These are phyloP conservation scores for Aythya fuligula DNA, from an alignment of 2,797 vertebrate species.

Conservation along the genomic window DNA sequence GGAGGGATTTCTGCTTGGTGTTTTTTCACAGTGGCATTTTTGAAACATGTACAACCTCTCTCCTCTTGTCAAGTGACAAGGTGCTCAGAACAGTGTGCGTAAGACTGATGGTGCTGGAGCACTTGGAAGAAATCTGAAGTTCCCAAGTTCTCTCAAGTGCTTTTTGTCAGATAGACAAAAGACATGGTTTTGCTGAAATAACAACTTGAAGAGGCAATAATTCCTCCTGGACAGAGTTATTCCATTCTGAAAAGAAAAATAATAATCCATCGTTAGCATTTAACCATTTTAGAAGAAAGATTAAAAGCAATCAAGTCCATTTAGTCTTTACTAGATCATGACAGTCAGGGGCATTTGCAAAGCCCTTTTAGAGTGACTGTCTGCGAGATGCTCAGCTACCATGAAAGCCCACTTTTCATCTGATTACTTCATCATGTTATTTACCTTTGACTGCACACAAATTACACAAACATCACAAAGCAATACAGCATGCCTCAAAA, in stretches of 20 bases:
- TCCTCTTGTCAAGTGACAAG: not conserved
- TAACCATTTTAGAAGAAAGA: slow-evolving; percentile 13
- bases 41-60: not conserved
- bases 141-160: not conserved
- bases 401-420: slow-evolving; percentile 5
- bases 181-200: not conserved
- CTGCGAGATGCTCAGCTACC: slow-evolving; percentile 26
- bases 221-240: not conserved
- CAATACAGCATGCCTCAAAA: slow-evolving; percentile 5
- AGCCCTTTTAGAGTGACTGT: not conserved
- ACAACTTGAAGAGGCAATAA: not conserved
- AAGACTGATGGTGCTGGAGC: not conserved
- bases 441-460: slow-evolving; percentile 51
- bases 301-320: not conserved
- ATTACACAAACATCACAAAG: slow-evolving; percentile 23
- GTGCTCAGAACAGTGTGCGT: not conserved
- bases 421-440: slow-evolving; percentile 49
- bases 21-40: not conserved
- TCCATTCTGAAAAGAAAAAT: not conserved
- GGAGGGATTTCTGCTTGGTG: not conserved
- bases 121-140: not conserved
- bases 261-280: not conserved
- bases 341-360: not conserved
- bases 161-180: not conserved
- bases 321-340: not conserved